Percentiles rank a stretch among this genome's conserved stretches.
Conservation (phyloP, 2,888 invertebrate species). For the Linnaemya vulpina region DNA sequence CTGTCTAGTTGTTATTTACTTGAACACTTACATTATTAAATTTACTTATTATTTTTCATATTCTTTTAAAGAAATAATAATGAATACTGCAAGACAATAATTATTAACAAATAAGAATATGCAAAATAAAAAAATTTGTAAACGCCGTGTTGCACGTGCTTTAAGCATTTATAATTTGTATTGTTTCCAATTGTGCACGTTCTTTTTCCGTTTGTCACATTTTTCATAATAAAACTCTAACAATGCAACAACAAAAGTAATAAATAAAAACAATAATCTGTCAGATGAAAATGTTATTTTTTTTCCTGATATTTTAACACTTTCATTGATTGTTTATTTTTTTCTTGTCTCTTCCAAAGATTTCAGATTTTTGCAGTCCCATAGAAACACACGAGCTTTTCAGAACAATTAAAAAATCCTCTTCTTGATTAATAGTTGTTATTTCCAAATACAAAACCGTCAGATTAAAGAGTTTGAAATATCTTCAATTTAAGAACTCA, state of each 20-base stretch:
- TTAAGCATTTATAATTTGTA: slow-evolving; percentile 67
- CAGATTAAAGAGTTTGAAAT: not conserved
- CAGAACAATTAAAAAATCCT: not conserved
- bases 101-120: slow-evolving; percentile 32
- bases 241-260: slow-evolving; percentile 21
- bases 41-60: slow-evolving; percentile 15
- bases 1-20: not conserved
- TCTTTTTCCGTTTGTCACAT: slow-evolving; percentile 66
- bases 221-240: slow-evolving; percentile 39
- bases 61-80: slow-evolving; percentile 3
- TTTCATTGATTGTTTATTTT: slow-evolving; percentile 10
- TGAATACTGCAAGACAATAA: slow-evolving; percentile 39
- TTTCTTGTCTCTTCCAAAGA: not conserved
- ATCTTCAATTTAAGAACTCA: no score
- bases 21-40: not conserved
- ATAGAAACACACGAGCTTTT: not conserved
- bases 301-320: slow-evolving; percentile 31
- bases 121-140: slow-evolving; percentile 7
- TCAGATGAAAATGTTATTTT: slow-evolving; percentile 26
- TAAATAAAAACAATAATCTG: slow-evolving; percentile 56
- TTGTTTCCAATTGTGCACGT: slow-evolving; percentile 67
- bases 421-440: not conserved
- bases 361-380: not conserved
- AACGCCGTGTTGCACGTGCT: slow-evolving; percentile 70
- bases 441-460: not conserved